Percentiles rank a stretch among this genome's conserved stretches.
These are phyloP conservation scores for Orientallactaga bullata DNA, from an alignment of 2,113 vertebrate genomes.

Conservation along the genomic window DNA sequence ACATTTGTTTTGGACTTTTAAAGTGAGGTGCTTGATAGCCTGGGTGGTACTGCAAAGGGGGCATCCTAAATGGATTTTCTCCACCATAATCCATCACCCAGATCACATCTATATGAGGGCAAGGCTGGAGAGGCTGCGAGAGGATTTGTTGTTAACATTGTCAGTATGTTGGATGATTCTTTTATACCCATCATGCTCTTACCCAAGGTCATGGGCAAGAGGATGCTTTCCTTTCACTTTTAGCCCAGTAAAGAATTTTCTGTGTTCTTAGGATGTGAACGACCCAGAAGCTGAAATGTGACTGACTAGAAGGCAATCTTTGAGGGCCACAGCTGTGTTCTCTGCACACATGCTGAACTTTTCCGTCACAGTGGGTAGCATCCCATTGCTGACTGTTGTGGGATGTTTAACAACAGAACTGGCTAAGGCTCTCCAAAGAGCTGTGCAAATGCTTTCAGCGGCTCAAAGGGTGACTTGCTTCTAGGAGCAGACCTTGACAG, in stretches of 20 bases:
- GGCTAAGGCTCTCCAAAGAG: background rate
- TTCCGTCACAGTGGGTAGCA: background rate
- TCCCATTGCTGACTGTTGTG: background rate
- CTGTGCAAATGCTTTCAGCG: background rate
- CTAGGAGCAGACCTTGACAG: background rate
- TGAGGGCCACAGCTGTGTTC: accelerated
- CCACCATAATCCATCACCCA: background rate
- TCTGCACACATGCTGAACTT: background rate
- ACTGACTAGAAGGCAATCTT: background rate
- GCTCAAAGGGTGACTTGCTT: background rate
- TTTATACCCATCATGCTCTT: background rate
- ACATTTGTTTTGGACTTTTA: background rate
- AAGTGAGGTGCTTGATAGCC: background rate
- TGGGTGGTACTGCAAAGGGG: background rate
- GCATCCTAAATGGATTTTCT: background rate
- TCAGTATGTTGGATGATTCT: background rate
- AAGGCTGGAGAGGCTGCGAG: background rate
- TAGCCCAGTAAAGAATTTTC: background rate
- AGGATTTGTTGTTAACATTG: background rate
- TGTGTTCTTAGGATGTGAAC: background rate
- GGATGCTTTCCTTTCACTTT: background rate
- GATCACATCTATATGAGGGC: background rate
- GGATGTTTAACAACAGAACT: background rate
- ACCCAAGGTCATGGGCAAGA: background rate
- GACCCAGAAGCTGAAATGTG: background rate